Percentiles rank a stretch among this genome's conserved stretches.
These are phyloP conservation scores for Urophycis tenuis DNA, from an alignment of 2,797 vertebrate species.

Conservation along the genomic window DNA sequence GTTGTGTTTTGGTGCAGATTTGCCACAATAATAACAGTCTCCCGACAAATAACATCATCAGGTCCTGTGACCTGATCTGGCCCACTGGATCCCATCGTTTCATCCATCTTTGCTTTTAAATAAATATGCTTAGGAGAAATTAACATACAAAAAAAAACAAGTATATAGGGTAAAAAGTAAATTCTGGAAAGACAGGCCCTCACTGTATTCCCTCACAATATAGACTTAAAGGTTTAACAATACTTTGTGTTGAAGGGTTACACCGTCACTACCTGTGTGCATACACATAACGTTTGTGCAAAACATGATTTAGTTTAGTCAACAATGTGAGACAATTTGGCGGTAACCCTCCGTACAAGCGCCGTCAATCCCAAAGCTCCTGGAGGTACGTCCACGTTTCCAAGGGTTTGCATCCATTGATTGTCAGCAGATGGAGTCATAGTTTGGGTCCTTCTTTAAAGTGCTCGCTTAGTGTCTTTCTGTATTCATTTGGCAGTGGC, in stretches of 20 bases:
- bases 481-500: slow-evolving; percentile 10
- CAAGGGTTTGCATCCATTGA: slow-evolving; percentile 33
- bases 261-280: slow-evolving; percentile 25
- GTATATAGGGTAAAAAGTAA: slow-evolving; percentile 24
- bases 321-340: slow-evolving; percentile 41
- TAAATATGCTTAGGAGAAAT: slow-evolving; percentile 50
- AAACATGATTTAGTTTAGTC: slow-evolving; percentile 49
- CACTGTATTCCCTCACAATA: slow-evolving; percentile 14
- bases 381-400: slow-evolving; percentile 30
- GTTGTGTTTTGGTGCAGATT: neutral
- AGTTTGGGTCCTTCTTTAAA: slow-evolving; percentile 37
- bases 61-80: neutral
- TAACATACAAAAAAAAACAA: neutral
- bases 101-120: slow-evolving; percentile 40
- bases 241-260: slow-evolving; percentile 14
- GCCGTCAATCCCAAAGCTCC: slow-evolving; percentile 13
- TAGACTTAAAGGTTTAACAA: slow-evolving; percentile 15
- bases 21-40: neutral
- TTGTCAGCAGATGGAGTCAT: slow-evolving; percentile 19
- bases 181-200: slow-evolving; percentile 13
- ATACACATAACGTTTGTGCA: slow-evolving; percentile 42
- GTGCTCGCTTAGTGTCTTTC: slow-evolving; percentile 35
- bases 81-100: neutral
- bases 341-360: slow-evolving; percentile 32
- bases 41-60: neutral